Evolutionary conservation across 2,888 invertebrate genomes (phyloP).

Genomic region (Drosophila mimica): DNA sequence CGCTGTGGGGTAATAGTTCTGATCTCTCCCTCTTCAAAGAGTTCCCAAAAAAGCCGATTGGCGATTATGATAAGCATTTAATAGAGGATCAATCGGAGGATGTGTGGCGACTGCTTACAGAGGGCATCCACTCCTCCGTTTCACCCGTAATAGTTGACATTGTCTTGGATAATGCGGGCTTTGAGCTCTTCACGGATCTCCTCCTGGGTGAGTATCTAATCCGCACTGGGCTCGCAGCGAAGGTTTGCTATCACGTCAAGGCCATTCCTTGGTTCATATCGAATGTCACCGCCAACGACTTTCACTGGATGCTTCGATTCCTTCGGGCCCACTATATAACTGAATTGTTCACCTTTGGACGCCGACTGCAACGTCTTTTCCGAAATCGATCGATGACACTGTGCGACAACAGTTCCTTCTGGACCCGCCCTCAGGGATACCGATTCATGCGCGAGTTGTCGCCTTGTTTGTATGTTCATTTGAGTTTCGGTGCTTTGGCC

Average conservation of each 20-base stretch:
- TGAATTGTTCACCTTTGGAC: conserved; percentile 84
- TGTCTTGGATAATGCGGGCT: conserved; percentile 96
- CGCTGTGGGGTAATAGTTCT: conserved; percentile 97
- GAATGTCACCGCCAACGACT: conserved; percentile 92
- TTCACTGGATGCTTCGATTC: conserved; percentile 88
- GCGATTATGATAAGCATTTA: conserved; percentile 86
- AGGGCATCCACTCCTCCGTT: conserved; percentile 21
- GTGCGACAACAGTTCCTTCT: conserved; percentile 89
- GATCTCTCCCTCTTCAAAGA: conserved; percentile 93
- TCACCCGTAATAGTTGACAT: conserved; percentile 88
- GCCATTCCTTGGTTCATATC: conserved; percentile 97
- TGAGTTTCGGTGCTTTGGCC: conserved; percentile 89
- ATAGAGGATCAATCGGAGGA: conserved; percentile 87
- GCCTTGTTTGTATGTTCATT: conserved; percentile 89
- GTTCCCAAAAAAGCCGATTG: conserved; percentile 86
- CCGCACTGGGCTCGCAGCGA: conserved; percentile 86
- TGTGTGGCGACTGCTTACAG: conserved; percentile 86
- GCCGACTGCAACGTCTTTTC: conserved; percentile 87
- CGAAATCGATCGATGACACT: conserved; percentile 85
- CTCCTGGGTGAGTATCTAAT: conserved; percentile 93
- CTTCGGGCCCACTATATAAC: conserved; percentile 81
- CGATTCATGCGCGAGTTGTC: conserved; percentile 90
- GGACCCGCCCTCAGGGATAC: conserved; percentile 93
- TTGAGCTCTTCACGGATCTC: conserved; percentile 95
- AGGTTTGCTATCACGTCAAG: conserved; percentile 94